phyloP scores from a whole-genome alignment of 1,140 invertebrate species.

The Sycophaga agraensis region DNA sequence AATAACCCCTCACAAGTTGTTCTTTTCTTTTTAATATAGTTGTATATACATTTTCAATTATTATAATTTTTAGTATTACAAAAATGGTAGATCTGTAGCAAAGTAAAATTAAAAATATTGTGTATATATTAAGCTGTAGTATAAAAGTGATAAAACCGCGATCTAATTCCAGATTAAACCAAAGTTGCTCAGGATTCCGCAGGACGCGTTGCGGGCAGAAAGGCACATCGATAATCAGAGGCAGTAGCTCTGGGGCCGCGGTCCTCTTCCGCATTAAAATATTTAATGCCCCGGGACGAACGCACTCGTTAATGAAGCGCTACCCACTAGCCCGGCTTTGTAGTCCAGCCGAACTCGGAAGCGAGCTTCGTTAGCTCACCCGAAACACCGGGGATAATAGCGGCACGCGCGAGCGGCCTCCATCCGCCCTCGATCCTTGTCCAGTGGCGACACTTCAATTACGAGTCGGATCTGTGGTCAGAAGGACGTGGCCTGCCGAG shows the following conservation, averaged over 20 bases:
- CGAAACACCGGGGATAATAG: constrained; percentile 15
- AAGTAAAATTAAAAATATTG: no score
- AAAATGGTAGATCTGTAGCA: no score
- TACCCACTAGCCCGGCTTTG: neutral
- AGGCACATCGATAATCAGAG: neutral
- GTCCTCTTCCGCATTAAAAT: neutral
- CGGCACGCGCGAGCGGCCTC: constrained; percentile 4
- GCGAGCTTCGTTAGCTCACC: constrained; percentile 6
- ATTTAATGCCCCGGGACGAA: neutral
- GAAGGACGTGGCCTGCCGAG: neutral
- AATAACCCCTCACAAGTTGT: no score
- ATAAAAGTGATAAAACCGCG: no score
- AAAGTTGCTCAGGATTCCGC: no score
- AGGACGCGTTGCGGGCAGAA: neutral
- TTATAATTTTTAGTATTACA: no score
- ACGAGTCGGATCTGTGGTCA: constrained; percentile 8
- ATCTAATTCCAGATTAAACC: no score
- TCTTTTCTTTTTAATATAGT: no score
- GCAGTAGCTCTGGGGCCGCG: neutral
- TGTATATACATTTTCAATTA: no score
- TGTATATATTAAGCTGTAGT: no score
- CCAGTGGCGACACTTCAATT: constrained; percentile 22
- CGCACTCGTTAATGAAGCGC: constrained; percentile 5
- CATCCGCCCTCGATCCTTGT: no score
- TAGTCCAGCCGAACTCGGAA: constrained; percentile 1